Percentiles rank a stretch among this genome's conserved stretches.
phyloP scores from a whole-genome alignment of 2,113 vertebrate genomes.

The Chaetodon auriga region DNA sequence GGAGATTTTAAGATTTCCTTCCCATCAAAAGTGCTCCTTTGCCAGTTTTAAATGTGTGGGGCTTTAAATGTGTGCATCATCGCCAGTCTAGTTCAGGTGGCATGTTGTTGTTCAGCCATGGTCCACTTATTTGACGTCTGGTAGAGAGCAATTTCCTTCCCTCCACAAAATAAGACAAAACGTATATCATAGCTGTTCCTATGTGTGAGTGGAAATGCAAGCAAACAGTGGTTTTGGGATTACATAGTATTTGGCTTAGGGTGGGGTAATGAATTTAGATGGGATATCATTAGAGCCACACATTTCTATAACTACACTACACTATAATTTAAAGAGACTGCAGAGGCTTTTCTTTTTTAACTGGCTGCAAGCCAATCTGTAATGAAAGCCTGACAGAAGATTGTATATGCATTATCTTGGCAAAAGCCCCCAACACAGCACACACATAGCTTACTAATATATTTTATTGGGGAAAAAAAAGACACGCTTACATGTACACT shows the following conservation, averaged over 20 bases:
- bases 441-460: conserved; percentile 10
- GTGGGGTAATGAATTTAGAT: conserved; percentile 48
- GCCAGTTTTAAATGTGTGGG: neutral
- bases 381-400: conserved; percentile 60
- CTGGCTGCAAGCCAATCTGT: conserved; percentile 53
- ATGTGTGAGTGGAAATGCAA: conserved; percentile 17
- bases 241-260: conserved; percentile 23
- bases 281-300: conserved; percentile 61
- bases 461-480: conserved; percentile 17
- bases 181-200: conserved; percentile 20
- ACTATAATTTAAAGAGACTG: conserved; percentile 60
- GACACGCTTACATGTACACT: neutral
- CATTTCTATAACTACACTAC: conserved; percentile 46
- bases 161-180: neutral
- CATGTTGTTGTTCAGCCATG: conserved; percentile 1
- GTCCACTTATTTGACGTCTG: neutral
- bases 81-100: neutral
- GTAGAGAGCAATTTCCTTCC: neutral
- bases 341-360: conserved; percentile 37
- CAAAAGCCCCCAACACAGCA: conserved; percentile 7
- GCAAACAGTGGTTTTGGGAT: conserved; percentile 45
- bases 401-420: conserved; percentile 37
- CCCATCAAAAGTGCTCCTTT: neutral
- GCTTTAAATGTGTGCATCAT: neutral
- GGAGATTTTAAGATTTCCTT: neutral